Evolutionary conservation across 2,113 vertebrate species (phyloP), one percentile per base, ranked within the genome.

Genomic region (Bufo gargarizans): DNA sequence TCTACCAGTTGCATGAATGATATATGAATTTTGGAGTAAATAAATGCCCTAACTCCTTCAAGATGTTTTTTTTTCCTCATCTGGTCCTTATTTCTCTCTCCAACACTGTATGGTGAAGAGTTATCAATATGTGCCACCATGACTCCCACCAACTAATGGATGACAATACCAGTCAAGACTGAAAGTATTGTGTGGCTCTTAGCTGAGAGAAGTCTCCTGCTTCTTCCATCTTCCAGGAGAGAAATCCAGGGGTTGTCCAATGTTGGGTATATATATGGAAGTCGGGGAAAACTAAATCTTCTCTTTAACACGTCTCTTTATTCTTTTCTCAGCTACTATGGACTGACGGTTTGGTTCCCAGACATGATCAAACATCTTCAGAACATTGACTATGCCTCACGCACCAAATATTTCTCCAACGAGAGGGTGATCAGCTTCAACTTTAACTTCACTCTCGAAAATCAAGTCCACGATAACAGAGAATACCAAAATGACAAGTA

Each of bases 281-380:
- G 20, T 0, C 67, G 33, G 10, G 1, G n/a, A 10, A 43, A 1
- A 71, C 12, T 33, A 33, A 33, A 19, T 49, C 3, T 49, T 76
- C 50, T 2, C 0, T 78, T 50, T 20, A 22, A 11, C 50, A 47
- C 53, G 20, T 67, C 76, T 71, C 84, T 17, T 53, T 81, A 14
- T 74, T 53, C 17, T 89, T 81, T 65, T 7, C 19, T 0, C 90
- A 99, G 98, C 91, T 99, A 99, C 94, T 99, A 99, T 0, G 98
- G 98, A 49, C 91, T 99, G 92, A 99, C 98, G 0, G 98, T 99
- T 50, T 99, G 98, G 97, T 99, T 99, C 93, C 98, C 98, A 0
- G 98, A 99, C 94, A 99, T 99, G 98, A 99, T 99, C 89, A 99
- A 99, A 91, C 97, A 99, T 89, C 94, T 99, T 86, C 98, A 99